Base-by-base conservation (phyloP, 23 tunicate species). In the Ciona savignyi region DNA sequence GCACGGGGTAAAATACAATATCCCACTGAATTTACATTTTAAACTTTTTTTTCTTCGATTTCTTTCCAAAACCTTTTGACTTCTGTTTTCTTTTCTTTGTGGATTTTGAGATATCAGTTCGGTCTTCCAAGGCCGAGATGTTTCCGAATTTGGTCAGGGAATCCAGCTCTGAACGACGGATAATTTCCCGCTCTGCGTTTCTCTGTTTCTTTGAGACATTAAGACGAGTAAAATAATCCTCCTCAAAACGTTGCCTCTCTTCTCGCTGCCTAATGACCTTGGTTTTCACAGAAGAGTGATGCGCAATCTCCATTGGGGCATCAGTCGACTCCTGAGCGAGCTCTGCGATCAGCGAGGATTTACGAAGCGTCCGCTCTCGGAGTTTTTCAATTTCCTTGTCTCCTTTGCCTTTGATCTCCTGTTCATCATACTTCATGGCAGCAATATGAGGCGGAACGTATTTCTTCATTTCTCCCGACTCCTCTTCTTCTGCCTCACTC, bases 71-170 rank as follows among this genome's bases (percentile, higher is more conserved):
- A n/a, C n/a, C n/a, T n/a, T n/a, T n/a, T n/a, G n/a, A n/a, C n/a
- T n/a, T n/a, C n/a, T n/a, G n/a, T n/a, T n/a, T n/a, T n/a, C n/a
- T n/a, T n/a, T n/a, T n/a, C n/a, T n/a, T n/a, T n/a, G n/a, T n/a
- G n/a, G n/a, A n/a, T n/a, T n/a, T n/a, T n/a, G n/a, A n/a, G n/a
- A n/a, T n/a, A n/a, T n/a, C n/a, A n/a, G n/a, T n/a, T n/a, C n/a
- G n/a, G 30, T 65, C 83, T 56, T 79, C 83, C 20, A 79, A 35
- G 0, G 66, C 83, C 30, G 76, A 81, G 19, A 80, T 62, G 51
- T 80, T 83, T 23, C 93, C 85, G 65, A 86, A 86, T 30, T 73
- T 86, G 30, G 93, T 56, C 25, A 86, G 74, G 1, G 93, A 79
- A 33, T 80, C 93, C 32, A 86, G 73, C 32, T 86, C 93, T 0